A percentile compares a stretch with the other conserved stretches of the same genome.
Conservation (phyloP, 2,888 invertebrate species). For the Eurois occulta region DNA sequence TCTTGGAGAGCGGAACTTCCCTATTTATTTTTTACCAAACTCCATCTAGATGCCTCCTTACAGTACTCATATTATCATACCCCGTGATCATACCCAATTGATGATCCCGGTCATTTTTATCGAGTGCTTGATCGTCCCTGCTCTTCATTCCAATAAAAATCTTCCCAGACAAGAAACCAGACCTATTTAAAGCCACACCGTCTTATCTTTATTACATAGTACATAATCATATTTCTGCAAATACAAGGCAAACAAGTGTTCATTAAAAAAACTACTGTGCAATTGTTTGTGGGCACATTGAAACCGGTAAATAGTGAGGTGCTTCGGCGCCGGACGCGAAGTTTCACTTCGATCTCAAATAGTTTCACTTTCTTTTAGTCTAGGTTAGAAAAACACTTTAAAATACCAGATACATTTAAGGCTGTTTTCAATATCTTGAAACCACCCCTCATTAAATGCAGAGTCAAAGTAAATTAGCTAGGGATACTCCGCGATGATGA, state of each 20-base stretch:
- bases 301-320: conserved; percentile 42
- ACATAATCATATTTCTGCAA: neutral
- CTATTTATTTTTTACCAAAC: neutral
- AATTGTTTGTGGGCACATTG: conserved; percentile 39
- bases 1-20: neutral
- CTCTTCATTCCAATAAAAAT: neutral
- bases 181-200: conserved; percentile 13
- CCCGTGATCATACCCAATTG: neutral
- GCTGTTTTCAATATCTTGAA: neutral
- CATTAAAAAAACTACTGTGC: conserved; percentile 27
- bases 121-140: neutral
- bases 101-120: neutral
- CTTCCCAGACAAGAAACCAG: neutral
- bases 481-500: neutral
- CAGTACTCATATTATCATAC: neutral
- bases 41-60: neutral
- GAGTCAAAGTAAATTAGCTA: neutral
- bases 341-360: conserved; percentile 57
- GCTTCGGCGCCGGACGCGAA: conserved; percentile 8
- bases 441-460: neutral
- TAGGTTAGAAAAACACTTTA: conserved; percentile 42
- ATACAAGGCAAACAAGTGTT: conserved; percentile 34
- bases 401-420: neutral
- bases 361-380: conserved; percentile 60
- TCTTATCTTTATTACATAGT: conserved; percentile 6